Conservation (phyloP, 2,797 vertebrate genomes). For the Huso huso region DNA sequence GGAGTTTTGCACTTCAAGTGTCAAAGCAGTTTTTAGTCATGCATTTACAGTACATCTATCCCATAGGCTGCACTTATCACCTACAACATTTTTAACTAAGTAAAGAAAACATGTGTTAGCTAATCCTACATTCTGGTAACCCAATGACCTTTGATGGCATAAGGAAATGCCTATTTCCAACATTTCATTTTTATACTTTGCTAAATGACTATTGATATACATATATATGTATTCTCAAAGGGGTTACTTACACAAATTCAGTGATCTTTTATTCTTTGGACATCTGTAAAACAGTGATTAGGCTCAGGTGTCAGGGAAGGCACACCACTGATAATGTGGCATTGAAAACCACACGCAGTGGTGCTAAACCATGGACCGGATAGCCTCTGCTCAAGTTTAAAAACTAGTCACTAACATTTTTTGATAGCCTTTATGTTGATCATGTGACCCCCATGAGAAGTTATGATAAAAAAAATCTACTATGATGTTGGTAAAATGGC, state of each 20-base stretch:
- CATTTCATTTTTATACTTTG: conserved; percentile 20
- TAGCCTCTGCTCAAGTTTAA: not conserved
- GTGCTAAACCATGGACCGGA: not conserved
- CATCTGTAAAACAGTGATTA: conserved; percentile 12
- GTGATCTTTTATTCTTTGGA: not conserved
- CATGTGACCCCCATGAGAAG: too few species aligned
- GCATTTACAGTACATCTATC: conserved; percentile 25
- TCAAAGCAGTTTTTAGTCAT: conserved; percentile 32
- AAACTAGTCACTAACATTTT: too few species aligned
- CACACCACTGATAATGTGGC: not conserved
- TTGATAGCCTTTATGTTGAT: too few species aligned
- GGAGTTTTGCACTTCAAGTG: conserved; percentile 30
- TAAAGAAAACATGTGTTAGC: conserved; percentile 19
- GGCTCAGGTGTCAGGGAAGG: conserved; percentile 12
- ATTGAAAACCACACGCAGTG: conserved; percentile 15
- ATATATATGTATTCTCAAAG: not conserved
- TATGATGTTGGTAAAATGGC: not conserved
- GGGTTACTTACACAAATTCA: conserved; percentile 20
- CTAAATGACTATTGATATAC: conserved; percentile 6
- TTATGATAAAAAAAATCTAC: not conserved
- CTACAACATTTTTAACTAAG: conserved; percentile 21
- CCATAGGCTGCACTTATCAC: conserved; percentile 32
- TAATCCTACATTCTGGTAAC: conserved; percentile 20
- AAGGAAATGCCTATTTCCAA: conserved; percentile 24
- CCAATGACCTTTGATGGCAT: conserved; percentile 21